Base-by-base conservation (phyloP, 2,797 vertebrate species). In the Tenualosa ilisha region DNA sequence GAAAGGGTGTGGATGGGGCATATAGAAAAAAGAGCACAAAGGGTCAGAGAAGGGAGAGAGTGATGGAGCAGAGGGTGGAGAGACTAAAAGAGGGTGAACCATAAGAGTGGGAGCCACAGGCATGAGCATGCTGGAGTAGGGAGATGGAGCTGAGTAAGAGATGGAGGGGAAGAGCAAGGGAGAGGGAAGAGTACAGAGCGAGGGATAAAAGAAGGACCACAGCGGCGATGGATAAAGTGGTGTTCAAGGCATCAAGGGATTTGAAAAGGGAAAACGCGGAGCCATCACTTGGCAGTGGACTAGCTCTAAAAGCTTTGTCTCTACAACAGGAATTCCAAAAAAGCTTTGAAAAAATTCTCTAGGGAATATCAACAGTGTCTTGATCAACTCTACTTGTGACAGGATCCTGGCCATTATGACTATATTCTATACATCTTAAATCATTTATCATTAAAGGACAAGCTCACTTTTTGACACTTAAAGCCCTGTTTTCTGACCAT, bases 171-270 rank as follows among this genome's bases (percentile, higher is more conserved):
- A 53, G 8, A 17, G 59, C 4, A 22, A 46, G 17, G 53, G 15
- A 46, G 13, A 51, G 50, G 12, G 50, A 50, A 8, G 43, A 83
- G 6, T n/a, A 65, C 24, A 63, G 61, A 24, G 49, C 4, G 46
- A 68, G 59, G 22, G 50, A 40, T 22, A 7, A 31, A 31, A 68
- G 24, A 31, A 31, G 26, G 3, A 31, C 0, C 31, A 72, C 4
- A 72, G 50, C n/a, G 0, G 31, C 26, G 82, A 63, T 43, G 82
- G 82, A 83, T 63, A 40, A 65, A 83, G 20, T 46, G 53, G 22
- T 22, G 20, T 72, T 72, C 31, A 37, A 49, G 26, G 65, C 13
- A 72, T 72, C 26, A 37, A 40, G 26, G 26, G 65, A 37, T 72
- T 72, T 37, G 0, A 15, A 72, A 72, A n/a, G n/a, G 31, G 65